phyloP scores from a whole-genome alignment of 53 echinoderm and acorn worm genomes.

The Astropecten irregularis region DNA sequence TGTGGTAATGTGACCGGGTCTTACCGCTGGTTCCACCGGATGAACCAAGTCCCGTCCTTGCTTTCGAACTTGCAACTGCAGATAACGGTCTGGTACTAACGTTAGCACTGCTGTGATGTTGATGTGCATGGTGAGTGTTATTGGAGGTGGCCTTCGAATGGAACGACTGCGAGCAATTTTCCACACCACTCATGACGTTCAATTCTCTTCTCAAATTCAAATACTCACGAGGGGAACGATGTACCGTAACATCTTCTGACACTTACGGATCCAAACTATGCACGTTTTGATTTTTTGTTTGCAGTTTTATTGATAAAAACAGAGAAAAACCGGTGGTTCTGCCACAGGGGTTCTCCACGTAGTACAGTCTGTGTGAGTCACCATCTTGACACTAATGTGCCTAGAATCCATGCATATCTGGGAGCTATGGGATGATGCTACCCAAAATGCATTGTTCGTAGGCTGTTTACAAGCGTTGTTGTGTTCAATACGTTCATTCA shows the following conservation, averaged over 20 bases:
- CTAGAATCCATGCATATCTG: constrained; percentile 29
- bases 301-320: no score
- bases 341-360: constrained; percentile 6
- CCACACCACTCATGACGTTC: constrained; percentile 29
- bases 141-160: not conserved
- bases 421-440: not conserved
- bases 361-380: constrained; percentile 6
- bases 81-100: not conserved
- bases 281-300: no score
- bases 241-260: no score
- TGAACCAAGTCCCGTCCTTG: not conserved
- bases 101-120: not conserved
- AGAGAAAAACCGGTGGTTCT: not conserved
- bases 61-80: not conserved
- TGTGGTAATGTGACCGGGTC: constrained; percentile 10
- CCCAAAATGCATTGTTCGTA: not conserved
- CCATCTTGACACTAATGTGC: not conserved
- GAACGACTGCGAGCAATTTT: not conserved
- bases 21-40: not conserved
- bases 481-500: no score
- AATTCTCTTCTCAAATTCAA: not conserved
- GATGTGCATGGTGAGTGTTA: constrained; percentile 12
- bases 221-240: no score
- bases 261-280: no score
- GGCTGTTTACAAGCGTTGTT: not conserved